Evolutionary conservation across 2,888 invertebrate genomes (phyloP).

Genomic region (Caenorhabditis panamensis): DNA sequence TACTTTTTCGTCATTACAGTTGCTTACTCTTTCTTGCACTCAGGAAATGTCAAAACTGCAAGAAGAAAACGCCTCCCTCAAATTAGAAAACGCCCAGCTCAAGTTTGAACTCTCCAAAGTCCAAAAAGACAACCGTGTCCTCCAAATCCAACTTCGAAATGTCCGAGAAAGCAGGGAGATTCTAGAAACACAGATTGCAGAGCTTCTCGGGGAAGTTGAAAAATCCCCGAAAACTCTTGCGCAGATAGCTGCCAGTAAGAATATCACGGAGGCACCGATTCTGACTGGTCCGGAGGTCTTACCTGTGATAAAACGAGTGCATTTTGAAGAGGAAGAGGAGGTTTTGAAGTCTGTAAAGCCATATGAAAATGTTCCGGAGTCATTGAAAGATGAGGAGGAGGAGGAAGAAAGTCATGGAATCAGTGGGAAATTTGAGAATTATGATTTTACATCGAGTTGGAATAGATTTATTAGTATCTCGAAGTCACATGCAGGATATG

Average conservation of each 20-base stretch:
- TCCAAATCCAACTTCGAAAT: neutral
- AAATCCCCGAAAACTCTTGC: neutral
- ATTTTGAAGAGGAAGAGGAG: neutral
- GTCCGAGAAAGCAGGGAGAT: neutral
- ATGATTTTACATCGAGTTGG: constrained; percentile 1
- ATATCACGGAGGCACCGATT: neutral
- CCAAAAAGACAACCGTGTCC: neutral
- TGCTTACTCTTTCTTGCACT: no score
- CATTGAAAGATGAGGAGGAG: neutral
- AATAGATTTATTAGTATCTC: neutral
- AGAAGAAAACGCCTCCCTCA: neutral
- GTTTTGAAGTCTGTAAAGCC: no score
- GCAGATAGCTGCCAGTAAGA: neutral
- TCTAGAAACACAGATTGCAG: neutral
- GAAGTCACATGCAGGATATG: neutral
- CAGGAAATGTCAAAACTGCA: neutral
- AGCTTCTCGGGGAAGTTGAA: neutral
- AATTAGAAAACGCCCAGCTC: neutral
- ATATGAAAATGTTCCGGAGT: no score
- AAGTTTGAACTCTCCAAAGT: neutral
- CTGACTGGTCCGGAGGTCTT: neutral
- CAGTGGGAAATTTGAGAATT: no score
- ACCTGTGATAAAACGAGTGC: no score
- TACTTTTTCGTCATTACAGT: no score
- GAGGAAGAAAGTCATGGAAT: no score